Evolutionary conservation across 1,140 invertebrate species (phyloP), one percentile per base, ranked within the genome.

Genomic region (Mizuhopecten yessoensis): DNA sequence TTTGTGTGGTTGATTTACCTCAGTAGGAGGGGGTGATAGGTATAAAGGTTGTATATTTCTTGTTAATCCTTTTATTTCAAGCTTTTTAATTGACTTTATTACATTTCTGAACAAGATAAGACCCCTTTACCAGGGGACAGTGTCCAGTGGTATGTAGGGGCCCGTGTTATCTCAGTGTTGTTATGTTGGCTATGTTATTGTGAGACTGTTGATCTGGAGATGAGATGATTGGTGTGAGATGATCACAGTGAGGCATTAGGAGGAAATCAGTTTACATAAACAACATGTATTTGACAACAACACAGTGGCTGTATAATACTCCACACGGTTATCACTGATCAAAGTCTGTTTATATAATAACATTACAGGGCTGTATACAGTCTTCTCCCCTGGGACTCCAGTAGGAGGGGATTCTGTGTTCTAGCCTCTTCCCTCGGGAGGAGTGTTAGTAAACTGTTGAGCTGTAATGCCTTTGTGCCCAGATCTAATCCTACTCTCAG

Each of bases 301-400:
- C n/a, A n/a, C n/a, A 11, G 45, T 20, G 20, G 45, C 5, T 57
- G 17, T 57, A 17, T 57, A 57, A 57, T 75, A 29, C n/a, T 9
- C 57, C 57, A 45, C 42, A 45, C 10, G 9, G 17, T 13, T 45
- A 13, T 17, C 57, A 75, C 17, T n/a, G 23, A 75, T 75, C 57
- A 75, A 75, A 75, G 57, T 3, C 23, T 75, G 57, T 75, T 75
- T 75, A 75, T 75, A 75, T 75, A 75, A 75, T 75, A 75, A 29
- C 57, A 75, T 75, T n/a, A 29, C 23, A 75, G 57, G n/a, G n/a
- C 57, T 75, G n/a, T 29, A 29, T 75, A 75, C 15, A 75, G 57
- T 75, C 29, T 29, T 75, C 57, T 75, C 57, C 57, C 57, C 57
- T 29, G 23, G 57, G 57, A 7, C 20, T 1, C 29, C 1, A 17